Evolutionary conservation across 2,113 vertebrate genomes (phyloP), one percentile per base, ranked within the genome.

Genomic region (Haemorhous mexicanus): DNA sequence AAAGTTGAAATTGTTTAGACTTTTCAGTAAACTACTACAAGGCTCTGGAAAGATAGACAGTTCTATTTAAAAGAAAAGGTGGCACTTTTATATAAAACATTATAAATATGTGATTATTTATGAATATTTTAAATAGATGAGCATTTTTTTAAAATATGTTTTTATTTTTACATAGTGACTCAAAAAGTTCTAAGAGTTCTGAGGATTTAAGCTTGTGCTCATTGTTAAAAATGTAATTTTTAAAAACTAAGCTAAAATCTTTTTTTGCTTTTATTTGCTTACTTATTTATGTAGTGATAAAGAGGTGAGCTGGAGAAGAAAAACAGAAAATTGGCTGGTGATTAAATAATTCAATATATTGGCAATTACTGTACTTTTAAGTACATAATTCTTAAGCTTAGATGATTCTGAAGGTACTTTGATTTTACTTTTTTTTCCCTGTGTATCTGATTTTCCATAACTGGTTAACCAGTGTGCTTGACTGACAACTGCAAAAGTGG

Each of bases 161-260:
- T 95, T 72, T 93, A 64, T 96, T 97, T 95, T 92, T 75, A n/a
- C 43, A 17, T 64, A 68, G 50, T 70, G 62, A 91, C 59, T 81
- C 94, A 87, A 64, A 94, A 59, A 68, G 3, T 63, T 86, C 11
- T 32, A 28, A 44, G 33, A 39, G 18, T 67, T 83, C 39, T 32
- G 55, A 49, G 32, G 15, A 17, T 82, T 91, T 95, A 89, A 95
- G 62, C 56, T 91, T 76, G 2, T 11, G 30, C 26, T 82, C n/a
- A 18, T 64, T n/a, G 84, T 89, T 89, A 52, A 62, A 59, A 56
- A 52, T 11, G 63, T 69, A 11, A 7, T 3, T 22, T 2, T 12
- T 52, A 17, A 32, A 52, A 89, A 52, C 26, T n/a, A 49, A 96
- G 28, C 21, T 44, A 33, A 81, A 92, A 11, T 7, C 18, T 41